These are phyloP conservation scores for Anthrax anthrax DNA, from an alignment of 2,888 invertebrate species.

Conservation along the genomic window DNA sequence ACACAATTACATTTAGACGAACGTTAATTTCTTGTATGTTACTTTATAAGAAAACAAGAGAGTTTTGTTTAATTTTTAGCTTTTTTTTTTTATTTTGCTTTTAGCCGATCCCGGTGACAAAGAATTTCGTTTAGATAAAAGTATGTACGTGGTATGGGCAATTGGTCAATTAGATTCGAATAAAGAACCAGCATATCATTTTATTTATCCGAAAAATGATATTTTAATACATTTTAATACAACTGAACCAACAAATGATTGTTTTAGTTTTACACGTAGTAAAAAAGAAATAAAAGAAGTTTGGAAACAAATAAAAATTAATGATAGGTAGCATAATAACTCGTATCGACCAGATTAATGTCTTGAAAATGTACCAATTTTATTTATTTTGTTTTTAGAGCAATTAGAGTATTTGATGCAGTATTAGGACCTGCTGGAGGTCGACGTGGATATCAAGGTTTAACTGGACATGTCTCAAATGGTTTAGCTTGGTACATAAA, in stretches of 20 bases:
- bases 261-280: conserved; percentile 53
- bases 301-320: conserved; percentile 51
- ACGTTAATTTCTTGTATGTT: conserved; percentile 55
- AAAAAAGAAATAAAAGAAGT: conserved; percentile 30
- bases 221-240: conserved; percentile 51
- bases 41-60: not conserved
- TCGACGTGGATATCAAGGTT: conserved; percentile 58
- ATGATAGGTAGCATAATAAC: conserved; percentile 47
- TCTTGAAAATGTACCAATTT: no score
- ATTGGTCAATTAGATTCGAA: conserved; percentile 62
- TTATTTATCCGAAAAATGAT: conserved; percentile 58
- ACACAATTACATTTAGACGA: conserved; percentile 63
- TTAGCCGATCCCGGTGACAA: conserved; percentile 65
- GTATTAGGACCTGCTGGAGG: conserved; percentile 76
- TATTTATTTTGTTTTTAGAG: conserved; percentile 19
- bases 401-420: conserved; percentile 64
- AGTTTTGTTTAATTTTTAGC: not conserved
- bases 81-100: not conserved
- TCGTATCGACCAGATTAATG: no score
- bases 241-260: conserved; percentile 51
- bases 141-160: conserved; percentile 67
- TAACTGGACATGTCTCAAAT: conserved; percentile 55
- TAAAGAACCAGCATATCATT: conserved; percentile 71
- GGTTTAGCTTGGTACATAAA: conserved; percentile 86
- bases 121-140: conserved; percentile 47